phyloP scores from a whole-genome alignment of 2,113 vertebrate genomes.

The Ammodytes marinus region DNA sequence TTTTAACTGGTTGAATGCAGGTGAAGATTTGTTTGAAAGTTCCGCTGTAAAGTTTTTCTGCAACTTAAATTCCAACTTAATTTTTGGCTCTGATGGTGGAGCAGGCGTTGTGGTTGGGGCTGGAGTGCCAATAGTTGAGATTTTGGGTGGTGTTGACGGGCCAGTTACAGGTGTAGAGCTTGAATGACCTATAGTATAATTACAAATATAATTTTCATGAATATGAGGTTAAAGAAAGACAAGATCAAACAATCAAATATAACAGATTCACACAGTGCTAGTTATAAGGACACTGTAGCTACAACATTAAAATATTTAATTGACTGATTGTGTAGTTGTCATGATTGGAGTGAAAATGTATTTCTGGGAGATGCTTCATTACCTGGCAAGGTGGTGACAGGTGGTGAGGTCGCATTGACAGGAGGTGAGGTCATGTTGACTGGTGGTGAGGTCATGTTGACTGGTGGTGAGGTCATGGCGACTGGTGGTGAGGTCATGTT shows the following conservation, averaged over 20 bases:
- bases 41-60: rapidly evolving
- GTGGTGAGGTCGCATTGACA: too few species aligned
- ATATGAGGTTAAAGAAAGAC: background rate
- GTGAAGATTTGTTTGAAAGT: background rate
- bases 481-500: too few species aligned
- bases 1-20: background rate
- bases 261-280: background rate
- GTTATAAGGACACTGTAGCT: background rate
- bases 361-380: too few species aligned
- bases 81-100: background rate
- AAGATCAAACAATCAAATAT: background rate
- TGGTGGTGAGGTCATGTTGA: too few species aligned
- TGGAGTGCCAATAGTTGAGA: background rate
- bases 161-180: background rate
- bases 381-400: too few species aligned
- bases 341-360: too few species aligned
- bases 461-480: too few species aligned
- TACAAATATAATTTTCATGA: too few species aligned
- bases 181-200: background rate
- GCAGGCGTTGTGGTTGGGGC: background rate
- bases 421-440: too few species aligned
- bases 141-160: background rate
- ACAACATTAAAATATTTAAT: background rate
- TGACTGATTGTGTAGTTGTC: too few species aligned
- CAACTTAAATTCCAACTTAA: slow-evolving; percentile 24